A percentile compares a stretch with the other conserved stretches of the same genome.
phyloP scores from a whole-genome alignment of 1,140 invertebrate species.

The Muscidifurax raptorellus region DNA sequence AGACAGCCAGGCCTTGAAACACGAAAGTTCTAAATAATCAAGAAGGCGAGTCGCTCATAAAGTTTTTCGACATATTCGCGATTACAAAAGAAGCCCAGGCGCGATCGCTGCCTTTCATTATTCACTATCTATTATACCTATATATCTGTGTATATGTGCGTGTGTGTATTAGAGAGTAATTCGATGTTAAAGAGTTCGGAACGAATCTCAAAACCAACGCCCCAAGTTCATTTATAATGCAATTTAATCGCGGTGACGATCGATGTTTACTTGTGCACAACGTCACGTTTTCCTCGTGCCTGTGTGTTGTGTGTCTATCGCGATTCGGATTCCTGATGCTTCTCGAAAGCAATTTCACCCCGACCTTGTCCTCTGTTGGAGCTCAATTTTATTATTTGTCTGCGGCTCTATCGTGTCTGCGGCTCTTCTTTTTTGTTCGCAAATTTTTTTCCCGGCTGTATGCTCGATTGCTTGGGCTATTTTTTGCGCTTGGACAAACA shows the following conservation, averaged over 20 bases:
- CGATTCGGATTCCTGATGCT: slow-evolving; percentile 52
- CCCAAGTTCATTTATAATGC: slow-evolving; percentile 64
- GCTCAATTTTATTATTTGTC: neutral
- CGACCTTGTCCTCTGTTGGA: slow-evolving; percentile 22
- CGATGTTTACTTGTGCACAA: slow-evolving; percentile 47
- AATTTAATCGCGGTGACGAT: slow-evolving; percentile 63
- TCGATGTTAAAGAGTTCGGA: slow-evolving; percentile 6
- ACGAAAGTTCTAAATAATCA: neutral
- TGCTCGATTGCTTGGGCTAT: neutral
- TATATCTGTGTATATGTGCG: neutral
- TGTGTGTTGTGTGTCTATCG: slow-evolving; percentile 26
- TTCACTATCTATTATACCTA: neutral
- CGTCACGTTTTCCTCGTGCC: neutral
- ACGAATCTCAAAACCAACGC: neutral
- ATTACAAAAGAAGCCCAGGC: neutral
- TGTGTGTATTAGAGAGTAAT: neutral
- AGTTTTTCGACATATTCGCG: neutral
- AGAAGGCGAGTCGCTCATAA: neutral
- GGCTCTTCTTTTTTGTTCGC: neutral
- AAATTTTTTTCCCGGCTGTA: neutral
- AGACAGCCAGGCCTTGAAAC: neutral
- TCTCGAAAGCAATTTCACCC: slow-evolving; percentile 43
- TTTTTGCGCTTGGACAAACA: neutral
- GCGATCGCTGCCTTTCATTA: too few species aligned
- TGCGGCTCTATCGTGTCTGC: neutral